Evolutionary conservation across 2,888 invertebrate genomes (phyloP), one percentile per base, ranked within the genome.

Genomic region (Standfussiana lucernea): DNA sequence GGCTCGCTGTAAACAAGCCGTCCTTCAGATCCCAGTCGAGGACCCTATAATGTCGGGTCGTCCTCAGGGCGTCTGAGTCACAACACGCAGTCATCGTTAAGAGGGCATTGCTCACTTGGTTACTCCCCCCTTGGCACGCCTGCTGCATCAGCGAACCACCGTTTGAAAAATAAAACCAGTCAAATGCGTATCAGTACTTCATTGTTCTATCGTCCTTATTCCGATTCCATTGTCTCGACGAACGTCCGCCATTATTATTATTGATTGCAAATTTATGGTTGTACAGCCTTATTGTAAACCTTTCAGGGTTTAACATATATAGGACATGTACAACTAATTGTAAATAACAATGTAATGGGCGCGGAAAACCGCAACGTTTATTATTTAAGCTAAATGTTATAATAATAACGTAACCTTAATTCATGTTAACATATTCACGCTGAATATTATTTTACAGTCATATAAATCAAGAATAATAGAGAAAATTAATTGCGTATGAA

Each of bases 31-130:
- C 89, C 91, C 95, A 95, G 96, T 96, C 96, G 96, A 96, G 95
- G 95, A 95, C 95, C 95, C 95, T 95, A 94, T 94, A 93, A 93
- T 95, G 95, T 95, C 94, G 93, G 94, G 93, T 94, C 95, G 95
- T 95, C 96, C 96, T 95, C 95, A 94, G 95, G 94, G 94, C 95
- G 94, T 94, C 95, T 96, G 96, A 96, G 93, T 96, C 96, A 94
- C 93, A 89, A 88, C 92, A 93, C 93, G 94, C 93, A 94, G 93
- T 94, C 93, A 94, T 95, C 95, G 95, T 96, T 93, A 95, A 95
- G 95, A 96, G 96, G 96, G 95, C 96, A 95, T 94, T 96, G 96
- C 95, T 96, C 96, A 96, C 93, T 94, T 92, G 91, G 92, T 91
- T 91, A 92, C 94, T 94, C 95, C 94, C 93, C 93, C 92, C 93